Base-by-base conservation (phyloP, 2,797 vertebrate genomes). In the Thunnus albacares region DNA sequence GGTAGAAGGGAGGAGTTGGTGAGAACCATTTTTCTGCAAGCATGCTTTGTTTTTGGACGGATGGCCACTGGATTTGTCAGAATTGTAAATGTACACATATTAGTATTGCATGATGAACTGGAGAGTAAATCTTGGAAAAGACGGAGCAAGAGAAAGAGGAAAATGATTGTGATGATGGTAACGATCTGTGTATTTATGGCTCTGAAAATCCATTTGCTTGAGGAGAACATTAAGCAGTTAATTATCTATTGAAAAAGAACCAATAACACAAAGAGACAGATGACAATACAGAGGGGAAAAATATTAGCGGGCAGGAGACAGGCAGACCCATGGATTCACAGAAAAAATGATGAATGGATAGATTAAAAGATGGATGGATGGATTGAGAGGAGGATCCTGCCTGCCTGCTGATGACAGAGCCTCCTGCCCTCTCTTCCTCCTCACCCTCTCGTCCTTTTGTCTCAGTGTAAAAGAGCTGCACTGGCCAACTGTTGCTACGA, bases 401-500 rank as follows among this genome's bases (percentile, higher is more conserved):
- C 70, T 80, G 83, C 75, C 76, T 80, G 74, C 26, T 45, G 75
- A 81, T 88, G 85, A 87, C 80, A 77, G 62, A 58, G 63, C 77
- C 60, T 71, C 59, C 62, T 76, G 67, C 81, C 75, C 71, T 79
- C 73, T 77, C 58, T 70, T 69, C 71, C 77, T 88, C 75, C 59
- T 80, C 77, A 71, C 52, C 75, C 75, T 47, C 56, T 59, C 6
- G 1, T 83, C 77, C 79, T 87, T 82, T 89, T 86, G 63, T 89
- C 67, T 91, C 75, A 24, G 55, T 61, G 71, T 77, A 80, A 90
- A 75, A 71, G 80, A 83, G 81, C 80, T 66, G 47, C 76, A 62
- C 66, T 43, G 22, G 66, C 83, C 83, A 86, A 90, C 86, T 90
- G 90, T 93, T 90, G 89, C 90, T 84, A 84, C 75, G 69, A 87